Base-by-base conservation (phyloP, 2,113 vertebrate species). In the Corydoras sp. region DNA sequence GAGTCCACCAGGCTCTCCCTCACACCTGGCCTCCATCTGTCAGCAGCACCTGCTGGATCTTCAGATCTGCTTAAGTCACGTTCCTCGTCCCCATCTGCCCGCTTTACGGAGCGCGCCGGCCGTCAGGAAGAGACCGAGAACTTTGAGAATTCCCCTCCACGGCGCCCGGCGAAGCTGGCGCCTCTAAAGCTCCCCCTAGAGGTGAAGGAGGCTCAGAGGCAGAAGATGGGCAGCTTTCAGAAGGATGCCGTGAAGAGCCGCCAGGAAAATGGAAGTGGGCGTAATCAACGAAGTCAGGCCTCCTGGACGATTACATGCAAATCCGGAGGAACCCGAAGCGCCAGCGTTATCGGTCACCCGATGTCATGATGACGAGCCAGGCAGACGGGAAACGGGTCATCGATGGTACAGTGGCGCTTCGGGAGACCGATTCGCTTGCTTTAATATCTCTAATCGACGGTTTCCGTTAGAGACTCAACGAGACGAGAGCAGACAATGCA, bases 161-260 rank as follows among this genome's bases (percentile, higher is more conserved):
- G 86, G 14, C 84, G 85, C 11, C 90, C 88, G 0, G 79, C 85
- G 59, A 93, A 86, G 71, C 58, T 93, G 54, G 88, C 89, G 49
- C 91, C 91, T 0, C 80, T 93, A 68, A 83, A 90, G 13, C 88
- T 92, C 31, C 82, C 88, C 0, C 72, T 84, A 62, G 84, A 92
- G 14, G 82, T 88, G 2, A 88, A 84, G 73, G 86, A 92, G 74
- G 83, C 86, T 15, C 92, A 92, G 65, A 84, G 78, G 58, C 80
- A 89, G 71, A 91, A 88, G 76, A 85, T 91, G 1, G 85, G 83
- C 80, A 79, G 74, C 13, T 64, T 87, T 8, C 83, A 88, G 74
- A 81, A 82, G 32, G 87, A 89, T 30, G 73, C 62, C 10, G 85
- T 85, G n/a, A 69, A 65, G 72, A 18, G 77, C 80, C 51, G 72